A percentile compares a stretch with the other conserved stretches of the same genome.
phyloP scores from a whole-genome alignment of 1,140 invertebrate genomes.

The Neodiprion lecontei region DNA sequence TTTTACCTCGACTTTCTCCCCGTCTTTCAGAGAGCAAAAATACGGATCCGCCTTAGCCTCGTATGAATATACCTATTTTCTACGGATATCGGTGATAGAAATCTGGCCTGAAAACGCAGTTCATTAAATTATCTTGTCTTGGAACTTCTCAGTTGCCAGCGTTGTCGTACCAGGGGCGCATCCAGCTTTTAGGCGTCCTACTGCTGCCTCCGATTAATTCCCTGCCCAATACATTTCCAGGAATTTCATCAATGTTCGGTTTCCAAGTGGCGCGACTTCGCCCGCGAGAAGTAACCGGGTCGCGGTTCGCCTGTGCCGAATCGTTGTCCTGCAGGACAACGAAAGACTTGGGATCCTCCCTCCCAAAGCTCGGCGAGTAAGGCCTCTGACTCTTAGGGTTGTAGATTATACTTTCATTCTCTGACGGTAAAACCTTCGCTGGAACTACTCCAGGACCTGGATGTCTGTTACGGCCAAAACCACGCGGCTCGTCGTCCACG shows the following conservation, averaged over 20 bases:
- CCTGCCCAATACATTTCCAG: constrained; percentile 22
- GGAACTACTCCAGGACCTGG: constrained; percentile 40
- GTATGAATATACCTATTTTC: too few relatives aligned
- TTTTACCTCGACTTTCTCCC: too few relatives aligned
- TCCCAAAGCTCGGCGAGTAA: constrained; percentile 55
- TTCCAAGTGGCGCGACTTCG: constrained; percentile 30
- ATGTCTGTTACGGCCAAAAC: constrained; percentile 46
- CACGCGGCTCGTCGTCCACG: constrained; percentile 56
- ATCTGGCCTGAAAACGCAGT: background rate
- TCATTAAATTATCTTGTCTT: background rate
- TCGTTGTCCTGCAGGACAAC: constrained; percentile 48
- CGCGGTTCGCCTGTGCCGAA: background rate
- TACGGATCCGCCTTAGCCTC: too few relatives aligned
- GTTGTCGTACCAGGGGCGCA: constrained; percentile 59
- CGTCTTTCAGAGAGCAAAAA: too few relatives aligned
- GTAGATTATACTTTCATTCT: background rate
- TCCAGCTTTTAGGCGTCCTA: constrained; percentile 53
- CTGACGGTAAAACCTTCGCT: constrained; percentile 32
- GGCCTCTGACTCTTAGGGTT: constrained; percentile 28
- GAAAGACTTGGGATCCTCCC: constrained; percentile 38
- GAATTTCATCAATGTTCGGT: constrained; percentile 31
- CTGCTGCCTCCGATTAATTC: constrained; percentile 35
- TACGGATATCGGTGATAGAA: background rate
- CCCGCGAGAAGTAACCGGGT: constrained; percentile 23
- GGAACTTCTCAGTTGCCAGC: background rate